Base-by-base conservation (phyloP, 2,888 invertebrate species). In the Tetragonula carbonaria region DNA sequence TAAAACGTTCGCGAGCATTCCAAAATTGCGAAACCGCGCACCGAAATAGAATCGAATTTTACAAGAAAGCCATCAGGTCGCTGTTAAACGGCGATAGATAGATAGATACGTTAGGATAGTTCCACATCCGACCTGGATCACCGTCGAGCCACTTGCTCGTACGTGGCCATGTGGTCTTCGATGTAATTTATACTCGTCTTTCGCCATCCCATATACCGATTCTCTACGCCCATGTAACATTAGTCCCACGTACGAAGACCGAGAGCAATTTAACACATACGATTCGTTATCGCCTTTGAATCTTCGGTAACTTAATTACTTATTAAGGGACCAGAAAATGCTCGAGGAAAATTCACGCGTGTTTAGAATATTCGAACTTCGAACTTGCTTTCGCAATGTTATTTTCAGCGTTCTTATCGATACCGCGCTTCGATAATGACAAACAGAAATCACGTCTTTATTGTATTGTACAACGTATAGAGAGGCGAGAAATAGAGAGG, bases 141-240 rank as follows among this genome's bases (percentile, higher is more conserved):
- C 78, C 81, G 81, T 76, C 84, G 66, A 86, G 55, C 75, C 84
- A 84, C 85, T 84, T 78, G 78, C 81, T 75, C 59, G 33, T 82
- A 78, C 73, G 67, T 73, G 78, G 86, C 86, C 86, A 86, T 86
- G 84, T 86, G 86, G 84, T 84, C 70, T 84, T 81, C 84, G 16
- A 66, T 71, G 65, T 84, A 78, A 86, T 84, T 86, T 84, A 81
- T 84, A 77, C 81, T 23, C 84, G 76, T 74, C 80, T 85, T 80
- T 83, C 74, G 84, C 45, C 72, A 77, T 81, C 73, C 80, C 72
- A 78, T 77, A 76, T 83, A 83, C 57, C 67, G 83, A 83, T 77
- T 81, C 83, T 70, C 83, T 70, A 81, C 81, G 83, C 83, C 81
- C 81, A 83, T 81, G 76, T 81, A 65, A 83, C 73, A 28, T 68